Evolutionary conservation across 2,113 vertebrate genomes (phyloP), one percentile per base, ranked within the genome.

Genomic region (Petroica traversi): DNA sequence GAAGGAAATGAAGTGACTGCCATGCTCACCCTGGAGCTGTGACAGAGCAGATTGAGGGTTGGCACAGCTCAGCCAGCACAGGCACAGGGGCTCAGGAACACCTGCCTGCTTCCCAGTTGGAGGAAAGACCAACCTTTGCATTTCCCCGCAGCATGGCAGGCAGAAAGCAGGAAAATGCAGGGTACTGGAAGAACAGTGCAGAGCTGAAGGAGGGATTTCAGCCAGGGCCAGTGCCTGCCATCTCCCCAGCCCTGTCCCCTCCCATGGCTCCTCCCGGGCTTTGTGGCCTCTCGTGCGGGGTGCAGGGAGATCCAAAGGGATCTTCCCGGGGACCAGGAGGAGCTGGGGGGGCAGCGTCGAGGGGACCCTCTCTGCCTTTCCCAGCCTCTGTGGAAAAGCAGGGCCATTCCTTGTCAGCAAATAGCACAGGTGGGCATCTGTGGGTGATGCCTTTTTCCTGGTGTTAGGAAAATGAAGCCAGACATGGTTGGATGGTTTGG

Each of bases 1-100:
- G 78, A 19, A 68, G 3, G 3, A n/a, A 75, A 46, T 12, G 3
- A 8, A 0, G 5, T 16, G 26, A 7, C 5, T 8, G 11, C 1
- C 6, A 10, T 2, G 3, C 25, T 14, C 14, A 8, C 4, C 12
- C 10, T 3, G 4, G 38, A 3, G 40, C 9, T 36, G 38, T 10
- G 22, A 33, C 11, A 4, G 9, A 2, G 8, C 11, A 3, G 38
- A 25, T 26, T 8, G 12, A 2, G 28, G 10, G 22, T 36, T 11
- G 67, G 57, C 17, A 36, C 22, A 11, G 28, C 17, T 6, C 3
- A 12, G 11, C 2, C 1, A 5, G 43, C 48, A 19, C 9, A 12
- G 68, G 7, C 34, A 6, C 8, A 0, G 7, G 11, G 14, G 16
- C 8, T 7, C 19, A 22, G 41, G 48, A 45, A 24, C 15, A 8